A percentile compares a stretch with the other conserved stretches of the same genome.
These are phyloP conservation scores for Tamias sibiricus DNA, from an alignment of 2,113 vertebrate species.

Conservation along the genomic window DNA sequence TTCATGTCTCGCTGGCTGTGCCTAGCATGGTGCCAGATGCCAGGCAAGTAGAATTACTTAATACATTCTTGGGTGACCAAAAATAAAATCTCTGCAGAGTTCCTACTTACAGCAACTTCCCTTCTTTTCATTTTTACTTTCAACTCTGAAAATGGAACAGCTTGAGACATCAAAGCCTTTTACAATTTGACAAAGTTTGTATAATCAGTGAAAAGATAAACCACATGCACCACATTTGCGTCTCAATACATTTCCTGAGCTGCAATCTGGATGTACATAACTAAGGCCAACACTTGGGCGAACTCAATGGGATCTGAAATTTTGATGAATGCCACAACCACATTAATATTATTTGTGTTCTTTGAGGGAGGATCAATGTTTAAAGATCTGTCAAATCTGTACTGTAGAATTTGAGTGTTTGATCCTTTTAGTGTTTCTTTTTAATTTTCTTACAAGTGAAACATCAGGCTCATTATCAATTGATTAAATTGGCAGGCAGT, in stretches of 20 bases:
- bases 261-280: conserved; percentile 67
- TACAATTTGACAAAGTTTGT: conserved; percentile 65
- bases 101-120: conserved; percentile 34
- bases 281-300: conserved; percentile 37
- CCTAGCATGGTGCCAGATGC: not conserved
- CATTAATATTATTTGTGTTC: conserved; percentile 75
- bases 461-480: conserved; percentile 78
- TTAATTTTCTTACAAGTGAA: conserved; percentile 74
- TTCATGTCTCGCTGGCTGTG: not conserved
- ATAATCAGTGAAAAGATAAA: conserved; percentile 72
- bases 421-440: conserved; percentile 77
- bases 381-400: conserved; percentile 81
- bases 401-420: conserved; percentile 74
- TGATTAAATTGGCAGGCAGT: conserved; percentile 80
- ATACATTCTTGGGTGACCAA: not conserved
- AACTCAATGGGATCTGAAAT: conserved; percentile 75
- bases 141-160: conserved; percentile 63
- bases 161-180: conserved; percentile 75
- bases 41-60: conserved; percentile 13
- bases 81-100: conserved; percentile 43
- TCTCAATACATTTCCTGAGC: conserved; percentile 72
- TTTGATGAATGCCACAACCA: conserved; percentile 67
- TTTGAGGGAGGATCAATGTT: conserved; percentile 78
- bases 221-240: conserved; percentile 59
- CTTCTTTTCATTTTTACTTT: conserved; percentile 65